Percentiles rank a stretch among this genome's conserved stretches.
Conservation (phyloP, 2,888 invertebrate genomes). For the Dorcus parallelipipedus region DNA sequence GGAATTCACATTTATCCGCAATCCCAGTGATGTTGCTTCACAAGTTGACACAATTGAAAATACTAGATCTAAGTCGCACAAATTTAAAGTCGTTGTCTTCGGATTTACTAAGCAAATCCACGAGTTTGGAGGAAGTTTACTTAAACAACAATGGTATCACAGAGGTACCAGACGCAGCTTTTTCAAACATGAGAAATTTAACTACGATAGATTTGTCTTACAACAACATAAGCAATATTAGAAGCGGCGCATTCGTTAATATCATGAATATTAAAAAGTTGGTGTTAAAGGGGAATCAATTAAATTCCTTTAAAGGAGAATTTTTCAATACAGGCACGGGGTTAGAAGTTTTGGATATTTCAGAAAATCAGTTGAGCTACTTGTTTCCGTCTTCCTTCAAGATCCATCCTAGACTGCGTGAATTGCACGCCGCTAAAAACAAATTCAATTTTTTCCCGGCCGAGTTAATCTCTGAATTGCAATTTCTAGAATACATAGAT, state of each 20-base stretch:
- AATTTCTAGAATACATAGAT: conserved; percentile 73
- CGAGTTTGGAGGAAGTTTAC: conserved; percentile 64
- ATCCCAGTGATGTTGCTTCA: conserved; percentile 67
- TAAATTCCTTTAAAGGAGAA: conserved; percentile 79
- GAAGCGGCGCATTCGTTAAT: conserved; percentile 73
- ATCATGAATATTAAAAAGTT: conserved; percentile 71
- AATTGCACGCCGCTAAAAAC: conserved; percentile 70
- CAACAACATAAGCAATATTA: conserved; percentile 73
- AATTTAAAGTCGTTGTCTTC: conserved; percentile 70
- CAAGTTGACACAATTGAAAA: conserved; percentile 64
- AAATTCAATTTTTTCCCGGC: conserved; percentile 82
- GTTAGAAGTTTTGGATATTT: conserved; percentile 75
- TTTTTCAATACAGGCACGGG: conserved; percentile 81
- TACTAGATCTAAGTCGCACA: conserved; percentile 71
- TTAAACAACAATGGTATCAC: conserved; percentile 70
- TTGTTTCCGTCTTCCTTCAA: conserved; percentile 82
- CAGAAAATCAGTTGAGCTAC: conserved; percentile 76
- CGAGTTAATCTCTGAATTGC: conserved; percentile 75
- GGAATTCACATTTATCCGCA: conserved; percentile 65
- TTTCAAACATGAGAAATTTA: conserved; percentile 73
- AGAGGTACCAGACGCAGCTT: conserved; percentile 74
- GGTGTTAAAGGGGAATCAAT: conserved; percentile 70
- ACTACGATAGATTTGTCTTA: conserved; percentile 72
- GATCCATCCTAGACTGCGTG: conserved; percentile 74
- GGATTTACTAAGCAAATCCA: conserved; percentile 66